Conservation (phyloP, 2,113 vertebrate genomes). For the Martes martes region DNA sequence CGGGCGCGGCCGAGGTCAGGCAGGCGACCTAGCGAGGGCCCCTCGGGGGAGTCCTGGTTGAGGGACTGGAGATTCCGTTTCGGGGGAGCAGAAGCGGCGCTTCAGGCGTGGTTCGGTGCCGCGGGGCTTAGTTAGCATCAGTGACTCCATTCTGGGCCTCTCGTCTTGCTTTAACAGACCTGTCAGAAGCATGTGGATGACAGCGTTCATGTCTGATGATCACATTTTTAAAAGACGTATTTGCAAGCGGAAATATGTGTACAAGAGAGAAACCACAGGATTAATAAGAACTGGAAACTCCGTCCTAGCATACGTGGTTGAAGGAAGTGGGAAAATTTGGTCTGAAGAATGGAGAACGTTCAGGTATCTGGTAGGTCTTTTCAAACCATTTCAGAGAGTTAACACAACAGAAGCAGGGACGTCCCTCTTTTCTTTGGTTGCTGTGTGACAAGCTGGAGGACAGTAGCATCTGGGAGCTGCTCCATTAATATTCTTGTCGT, state of each 20-base stretch:
- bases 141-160: neutral
- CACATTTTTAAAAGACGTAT: neutral
- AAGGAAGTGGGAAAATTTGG: neutral
- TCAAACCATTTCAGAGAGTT: neutral
- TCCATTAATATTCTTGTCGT: neutral
- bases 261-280: neutral
- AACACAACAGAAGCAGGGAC: neutral
- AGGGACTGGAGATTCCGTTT: neutral
- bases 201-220: neutral
- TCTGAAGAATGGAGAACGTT: neutral
- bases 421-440: neutral
- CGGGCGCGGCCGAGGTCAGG: no score
- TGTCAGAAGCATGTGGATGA: neutral
- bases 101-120: neutral
- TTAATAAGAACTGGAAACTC: neutral
- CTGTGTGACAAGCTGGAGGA: neutral
- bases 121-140: neutral
- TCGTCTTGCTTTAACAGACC: neutral
- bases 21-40: no score
- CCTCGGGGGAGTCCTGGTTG: neutral
- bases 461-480: neutral
- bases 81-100: neutral
- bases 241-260: neutral
- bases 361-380: neutral
- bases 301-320: neutral